These are phyloP conservation scores for Macaca nemestrina DNA, from an alignment of 2,113 vertebrate genomes.

Conservation along the genomic window DNA sequence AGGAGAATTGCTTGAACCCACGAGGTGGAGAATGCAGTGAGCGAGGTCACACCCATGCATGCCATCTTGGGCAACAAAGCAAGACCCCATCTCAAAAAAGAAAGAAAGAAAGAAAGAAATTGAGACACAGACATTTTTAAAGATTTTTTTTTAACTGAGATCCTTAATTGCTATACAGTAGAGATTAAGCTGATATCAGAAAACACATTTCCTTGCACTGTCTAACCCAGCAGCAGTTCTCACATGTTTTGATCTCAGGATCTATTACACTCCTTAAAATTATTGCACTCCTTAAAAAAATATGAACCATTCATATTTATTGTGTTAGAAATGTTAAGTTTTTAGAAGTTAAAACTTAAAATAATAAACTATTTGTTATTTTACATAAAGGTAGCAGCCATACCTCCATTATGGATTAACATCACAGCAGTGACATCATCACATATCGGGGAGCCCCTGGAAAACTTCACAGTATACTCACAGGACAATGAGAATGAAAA, in stretches of 20 bases:
- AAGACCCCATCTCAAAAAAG: too few species aligned
- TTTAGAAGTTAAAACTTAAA: neutral
- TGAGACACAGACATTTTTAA: neutral
- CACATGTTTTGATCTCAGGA: neutral
- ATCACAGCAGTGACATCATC: neutral
- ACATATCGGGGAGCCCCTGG: neutral
- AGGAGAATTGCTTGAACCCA: too few species aligned
- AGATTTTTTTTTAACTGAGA: neutral
- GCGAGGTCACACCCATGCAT: too few species aligned
- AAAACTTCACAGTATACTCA: neutral
- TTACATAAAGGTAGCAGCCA: neutral
- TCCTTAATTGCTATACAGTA: neutral
- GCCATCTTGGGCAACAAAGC: too few species aligned
- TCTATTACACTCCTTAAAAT: neutral
- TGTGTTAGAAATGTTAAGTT: neutral
- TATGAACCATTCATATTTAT: neutral
- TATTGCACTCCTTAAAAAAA: neutral
- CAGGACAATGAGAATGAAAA: neutral
- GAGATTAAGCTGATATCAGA: neutral
- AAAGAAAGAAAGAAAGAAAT: neutral
- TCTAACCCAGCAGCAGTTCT: neutral
- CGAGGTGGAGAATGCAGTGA: too few species aligned
- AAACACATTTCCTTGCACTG: neutral
- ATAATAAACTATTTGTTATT: neutral
- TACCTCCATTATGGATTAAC: neutral